Evolutionary conservation across 2,113 vertebrate species (phyloP), one percentile per base, ranked within the genome.

Genomic region (Tetrax tetrax): DNA sequence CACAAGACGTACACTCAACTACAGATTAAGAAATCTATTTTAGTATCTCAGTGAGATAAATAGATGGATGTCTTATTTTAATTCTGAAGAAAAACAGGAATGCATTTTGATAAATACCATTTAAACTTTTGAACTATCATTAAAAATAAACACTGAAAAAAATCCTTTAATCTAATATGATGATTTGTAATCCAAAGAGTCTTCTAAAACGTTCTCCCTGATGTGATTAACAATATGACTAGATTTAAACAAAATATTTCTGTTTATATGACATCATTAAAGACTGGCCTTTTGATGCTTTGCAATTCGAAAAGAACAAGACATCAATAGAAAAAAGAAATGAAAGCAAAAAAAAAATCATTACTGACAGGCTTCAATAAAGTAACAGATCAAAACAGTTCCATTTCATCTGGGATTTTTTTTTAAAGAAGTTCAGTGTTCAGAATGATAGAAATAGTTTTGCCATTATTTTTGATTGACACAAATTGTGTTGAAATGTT

Each of bases 381-480:
- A 75, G 20, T 57, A 56, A 70, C 48, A 86, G 64, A 89, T 86
- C 38, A 87, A 81, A 81, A 12, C 21, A 48, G n/a, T 65, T 84
- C 82, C 6, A 60, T 87, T 87, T 76, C 13, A 75, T 82, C 75
- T 68, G 24, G 23, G 43, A 27, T 35, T 31, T 77, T 77, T 89
- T 41, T 89, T 41, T 41, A 79, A 94, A 88, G 50, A 87, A 91
- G 45, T 91, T 95, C 68, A 88, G 14, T 53, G 48, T 57, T 91
- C 70, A 91, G 66, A 92, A 76, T 25, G 15, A 66, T 79, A 96
- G 69, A 76, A 91, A 92, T 69, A 96, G 92, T 89, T 89, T 68
- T 93, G n/a, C 66, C 90, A 76, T 90, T 92, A 88, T 76, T 95
- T 95, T 91, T 95, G 86, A 80, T 95, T 91, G 95, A 94, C 95